Conservation (phyloP, 2,888 invertebrate genomes). For the Sialis fuliginosa region DNA sequence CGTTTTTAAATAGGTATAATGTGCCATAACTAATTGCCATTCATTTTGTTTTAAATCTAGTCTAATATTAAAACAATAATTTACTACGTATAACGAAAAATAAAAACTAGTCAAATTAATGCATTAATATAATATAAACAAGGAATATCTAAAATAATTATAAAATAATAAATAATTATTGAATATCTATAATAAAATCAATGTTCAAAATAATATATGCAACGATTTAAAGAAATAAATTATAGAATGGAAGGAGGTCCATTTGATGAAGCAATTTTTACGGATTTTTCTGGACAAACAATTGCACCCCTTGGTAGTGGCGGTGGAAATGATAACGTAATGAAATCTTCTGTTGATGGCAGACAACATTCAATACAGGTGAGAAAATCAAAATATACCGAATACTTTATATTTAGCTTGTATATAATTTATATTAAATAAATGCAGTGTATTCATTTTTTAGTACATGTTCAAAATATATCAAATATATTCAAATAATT, state of each 20-base stretch:
- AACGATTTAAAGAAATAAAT: too few relatives aligned
- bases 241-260: slow-evolving; percentile 46
- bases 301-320: slow-evolving; percentile 21
- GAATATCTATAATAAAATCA: neutral
- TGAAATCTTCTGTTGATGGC: neutral
- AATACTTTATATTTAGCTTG: too few relatives aligned
- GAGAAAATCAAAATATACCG: too few relatives aligned
- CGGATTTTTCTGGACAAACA: slow-evolving; percentile 47
- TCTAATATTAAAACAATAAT: neutral
- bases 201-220: neutral
- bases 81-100: neutral
- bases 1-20: too few relatives aligned
- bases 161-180: neutral
- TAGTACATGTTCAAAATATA: too few relatives aligned
- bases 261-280: slow-evolving; percentile 65
- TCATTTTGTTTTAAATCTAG: too few relatives aligned
- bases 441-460: too few relatives aligned
- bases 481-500: too few relatives aligned
- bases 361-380: too few relatives aligned
- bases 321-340: slow-evolving; percentile 7
- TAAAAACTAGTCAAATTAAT: neutral
- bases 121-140: neutral
- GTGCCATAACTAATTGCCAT: too few relatives aligned
- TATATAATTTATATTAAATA: too few relatives aligned
- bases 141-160: neutral